Percentiles rank a stretch among this genome's conserved stretches.
Evolutionary conservation across 2,888 invertebrate genomes (phyloP).

Genomic region (Drosophila neotestacea): DNA sequence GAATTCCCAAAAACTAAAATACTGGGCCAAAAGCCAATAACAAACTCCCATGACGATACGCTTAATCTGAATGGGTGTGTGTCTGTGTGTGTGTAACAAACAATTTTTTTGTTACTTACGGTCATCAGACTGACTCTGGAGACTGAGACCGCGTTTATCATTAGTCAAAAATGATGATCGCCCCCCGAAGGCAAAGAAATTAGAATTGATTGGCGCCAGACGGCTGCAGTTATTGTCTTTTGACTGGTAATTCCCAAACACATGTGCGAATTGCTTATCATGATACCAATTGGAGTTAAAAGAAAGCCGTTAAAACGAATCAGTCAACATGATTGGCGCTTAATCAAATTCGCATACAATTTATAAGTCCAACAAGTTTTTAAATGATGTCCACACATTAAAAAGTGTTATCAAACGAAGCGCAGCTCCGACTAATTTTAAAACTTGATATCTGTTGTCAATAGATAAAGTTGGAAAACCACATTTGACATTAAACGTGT

Average conservation of each 20-base stretch:
- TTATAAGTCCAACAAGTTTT: slow-evolving; percentile 52
- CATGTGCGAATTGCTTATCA: slow-evolving; percentile 48
- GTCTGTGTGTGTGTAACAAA: slow-evolving; percentile 55
- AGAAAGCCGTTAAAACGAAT: slow-evolving; percentile 70
- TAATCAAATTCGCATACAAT: slow-evolving; percentile 29
- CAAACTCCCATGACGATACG: slow-evolving; percentile 69
- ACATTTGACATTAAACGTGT: slow-evolving; percentile 38
- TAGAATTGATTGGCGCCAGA: slow-evolving; percentile 67
- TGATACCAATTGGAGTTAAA: slow-evolving; percentile 38
- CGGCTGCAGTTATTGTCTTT: slow-evolving; percentile 44
- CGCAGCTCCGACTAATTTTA: slow-evolving; percentile 34
- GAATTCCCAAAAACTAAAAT: slow-evolving; percentile 69
- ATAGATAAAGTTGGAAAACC: slow-evolving; percentile 54
- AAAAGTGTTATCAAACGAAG: slow-evolving; percentile 49
- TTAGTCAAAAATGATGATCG: slow-evolving; percentile 58
- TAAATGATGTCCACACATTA: slow-evolving; percentile 8
- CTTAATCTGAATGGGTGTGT: slow-evolving; percentile 20
- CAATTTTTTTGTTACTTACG: slow-evolving; percentile 40
- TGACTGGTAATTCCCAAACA: slow-evolving; percentile 50
- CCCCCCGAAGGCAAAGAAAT: slow-evolving; percentile 58
- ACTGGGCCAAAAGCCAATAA: slow-evolving; percentile 68
- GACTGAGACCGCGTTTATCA: slow-evolving; percentile 57
- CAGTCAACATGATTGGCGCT: slow-evolving; percentile 49
- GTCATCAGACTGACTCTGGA: slow-evolving; percentile 15
- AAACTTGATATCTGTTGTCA: slow-evolving; percentile 55